Percentiles rank a stretch among this genome's conserved stretches.
Evolutionary conservation across 2,888 invertebrate species (phyloP).

Genomic region (Litoditis marina): DNA sequence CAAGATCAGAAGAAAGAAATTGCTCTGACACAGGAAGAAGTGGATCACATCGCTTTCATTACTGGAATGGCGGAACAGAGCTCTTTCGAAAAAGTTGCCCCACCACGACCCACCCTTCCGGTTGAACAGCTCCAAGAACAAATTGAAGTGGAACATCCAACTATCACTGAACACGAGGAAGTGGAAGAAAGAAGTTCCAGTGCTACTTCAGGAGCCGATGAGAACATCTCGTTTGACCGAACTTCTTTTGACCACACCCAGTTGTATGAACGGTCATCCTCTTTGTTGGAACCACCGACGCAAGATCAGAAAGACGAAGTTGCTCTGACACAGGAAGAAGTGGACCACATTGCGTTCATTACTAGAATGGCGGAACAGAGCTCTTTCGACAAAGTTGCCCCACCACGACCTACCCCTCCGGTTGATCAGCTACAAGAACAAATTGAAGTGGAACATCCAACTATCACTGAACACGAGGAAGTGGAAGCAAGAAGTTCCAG

Average conservation of each 20-base stretch:
- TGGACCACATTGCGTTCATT: slow-evolving; percentile 34
- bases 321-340: slow-evolving; percentile 22
- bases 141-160: too few relatives aligned
- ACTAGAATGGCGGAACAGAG: slow-evolving; percentile 22
- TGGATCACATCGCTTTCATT: slow-evolving; percentile 34
- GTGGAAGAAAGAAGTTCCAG: slow-evolving; percentile 10
- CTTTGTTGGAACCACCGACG: not conserved
- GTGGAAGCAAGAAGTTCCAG: slow-evolving; percentile 13
- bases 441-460: too few relatives aligned
- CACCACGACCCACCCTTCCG: too few relatives aligned
- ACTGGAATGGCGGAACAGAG: slow-evolving; percentile 22
- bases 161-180: too few relatives aligned
- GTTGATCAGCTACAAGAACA: too few relatives aligned
- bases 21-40: slow-evolving; percentile 18
- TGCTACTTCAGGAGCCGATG: slow-evolving; percentile 26
- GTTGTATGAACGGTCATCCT: slow-evolving; percentile 1
- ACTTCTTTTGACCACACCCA: slow-evolving; percentile 8
- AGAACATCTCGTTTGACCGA: slow-evolving; percentile 15
- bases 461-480: slow-evolving; percentile 10
- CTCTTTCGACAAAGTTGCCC: slow-evolving; percentile 5
- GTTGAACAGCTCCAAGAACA: too few relatives aligned
- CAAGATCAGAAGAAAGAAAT: not conserved
- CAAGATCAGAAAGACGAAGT: not conserved
- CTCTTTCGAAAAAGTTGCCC: slow-evolving; percentile 13
- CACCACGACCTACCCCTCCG: not conserved